Percentiles rank a stretch among this genome's conserved stretches.
Evolutionary conservation across 30 jellyfish, hydroid and myxozoan genomes (phyloP).

Genomic region (Aurelia sp.): DNA sequence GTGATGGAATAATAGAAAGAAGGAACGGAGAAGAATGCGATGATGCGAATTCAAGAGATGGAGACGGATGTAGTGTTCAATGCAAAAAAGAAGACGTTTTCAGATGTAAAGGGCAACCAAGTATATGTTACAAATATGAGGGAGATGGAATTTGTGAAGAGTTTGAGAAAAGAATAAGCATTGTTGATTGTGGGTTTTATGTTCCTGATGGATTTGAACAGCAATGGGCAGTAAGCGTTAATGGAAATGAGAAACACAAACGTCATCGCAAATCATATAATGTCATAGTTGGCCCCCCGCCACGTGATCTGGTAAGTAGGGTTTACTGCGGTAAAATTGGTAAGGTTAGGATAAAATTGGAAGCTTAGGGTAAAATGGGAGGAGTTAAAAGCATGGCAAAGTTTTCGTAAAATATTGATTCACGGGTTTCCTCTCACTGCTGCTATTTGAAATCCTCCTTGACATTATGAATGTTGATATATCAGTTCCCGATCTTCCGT

Average conservation of each 20-base stretch:
- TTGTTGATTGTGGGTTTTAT: slow-evolving; percentile 89
- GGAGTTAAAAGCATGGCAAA: no score
- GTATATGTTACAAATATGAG: slow-evolving; percentile 87
- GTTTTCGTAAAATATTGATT: no score
- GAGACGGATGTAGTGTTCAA: slow-evolving; percentile 93
- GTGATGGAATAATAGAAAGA: slow-evolving; percentile 85
- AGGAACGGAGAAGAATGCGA: slow-evolving; percentile 88
- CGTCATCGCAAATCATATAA: slow-evolving; percentile 39
- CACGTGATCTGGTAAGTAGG: slow-evolving; percentile 85
- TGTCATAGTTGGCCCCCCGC: slow-evolving; percentile 91
- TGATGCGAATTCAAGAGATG: slow-evolving; percentile 88
- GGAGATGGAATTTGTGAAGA: slow-evolving; percentile 96
- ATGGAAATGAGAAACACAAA: slow-evolving; percentile 50
- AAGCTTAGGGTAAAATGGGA: no score
- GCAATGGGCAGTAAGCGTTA: slow-evolving; percentile 90
- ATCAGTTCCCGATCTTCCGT: no score
- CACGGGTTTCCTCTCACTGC: no score
- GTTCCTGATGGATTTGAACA: slow-evolving; percentile 92
- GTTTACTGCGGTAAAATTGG: no score
- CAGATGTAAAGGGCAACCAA: slow-evolving; percentile 91
- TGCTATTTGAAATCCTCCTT: no score
- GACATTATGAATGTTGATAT: no score
- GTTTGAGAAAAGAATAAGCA: slow-evolving; percentile 70
- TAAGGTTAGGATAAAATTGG: no score
- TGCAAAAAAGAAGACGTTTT: slow-evolving; percentile 90